A percentile compares a stretch with the other conserved stretches of the same genome.
Conservation (phyloP, 2,797 vertebrate genomes). For the Takifugu ocellatus region DNA sequence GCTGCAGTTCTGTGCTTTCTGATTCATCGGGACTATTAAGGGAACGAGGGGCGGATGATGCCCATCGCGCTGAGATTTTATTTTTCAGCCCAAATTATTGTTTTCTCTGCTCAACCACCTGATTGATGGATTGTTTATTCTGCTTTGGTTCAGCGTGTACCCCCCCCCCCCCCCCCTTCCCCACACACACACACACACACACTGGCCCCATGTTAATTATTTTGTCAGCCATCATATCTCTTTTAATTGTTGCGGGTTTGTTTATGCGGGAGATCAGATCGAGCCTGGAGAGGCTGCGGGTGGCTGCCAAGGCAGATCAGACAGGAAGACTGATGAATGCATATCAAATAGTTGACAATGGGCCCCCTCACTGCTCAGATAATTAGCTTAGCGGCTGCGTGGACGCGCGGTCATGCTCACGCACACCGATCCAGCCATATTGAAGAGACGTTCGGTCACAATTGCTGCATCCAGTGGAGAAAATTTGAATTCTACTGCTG, state of each 20-base stretch:
- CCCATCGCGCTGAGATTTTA: conserved; percentile 9
- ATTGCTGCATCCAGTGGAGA: too few relatives aligned
- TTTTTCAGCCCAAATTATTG: conserved; percentile 49
- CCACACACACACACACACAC: conserved; percentile 21
- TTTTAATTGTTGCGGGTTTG: conserved; percentile 72
- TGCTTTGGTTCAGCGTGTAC: conserved; percentile 18
- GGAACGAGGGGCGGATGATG: conserved; percentile 13
- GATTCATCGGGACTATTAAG: conserved; percentile 38
- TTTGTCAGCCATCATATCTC: conserved; percentile 72
- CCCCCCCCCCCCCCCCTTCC: not conserved
- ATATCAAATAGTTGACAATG: conserved; percentile 49
- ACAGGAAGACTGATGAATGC: conserved; percentile 54
- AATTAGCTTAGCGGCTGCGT: conserved; percentile 38
- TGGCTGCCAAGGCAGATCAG: conserved; percentile 59
- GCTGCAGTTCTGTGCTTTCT: conserved; percentile 2
- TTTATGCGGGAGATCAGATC: conserved; percentile 70
- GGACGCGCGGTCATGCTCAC: conserved; percentile 20
- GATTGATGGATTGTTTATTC: conserved; percentile 66
- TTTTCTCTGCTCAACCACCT: conserved; percentile 60
- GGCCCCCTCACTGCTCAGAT: conserved; percentile 15
- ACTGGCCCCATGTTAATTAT: conserved; percentile 69
- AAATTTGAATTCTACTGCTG: too few relatives aligned
- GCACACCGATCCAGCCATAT: conserved; percentile 10
- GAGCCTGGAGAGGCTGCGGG: conserved; percentile 60
- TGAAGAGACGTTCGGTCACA: conserved; percentile 19